These are phyloP conservation scores for Montipora cactus DNA, from an alignment of 64 coral and sea anemone species.

Conservation along the genomic window DNA sequence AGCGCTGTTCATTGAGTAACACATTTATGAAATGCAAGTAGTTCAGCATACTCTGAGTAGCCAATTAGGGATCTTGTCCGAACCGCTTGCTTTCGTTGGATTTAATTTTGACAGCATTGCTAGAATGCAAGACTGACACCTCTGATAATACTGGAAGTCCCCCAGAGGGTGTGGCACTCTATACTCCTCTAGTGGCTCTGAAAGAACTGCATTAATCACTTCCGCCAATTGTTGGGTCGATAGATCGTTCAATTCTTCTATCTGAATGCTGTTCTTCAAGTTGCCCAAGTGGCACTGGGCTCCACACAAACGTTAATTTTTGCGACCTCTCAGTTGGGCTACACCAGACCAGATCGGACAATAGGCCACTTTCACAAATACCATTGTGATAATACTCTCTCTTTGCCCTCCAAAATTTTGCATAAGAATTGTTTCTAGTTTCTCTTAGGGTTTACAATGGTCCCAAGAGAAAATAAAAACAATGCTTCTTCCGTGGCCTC, in stretches of 20 bases:
- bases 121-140: neutral
- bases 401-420: no score
- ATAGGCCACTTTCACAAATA: neutral
- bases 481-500: no score
- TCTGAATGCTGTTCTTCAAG: neutral
- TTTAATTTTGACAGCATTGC: neutral
- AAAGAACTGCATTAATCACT: neutral
- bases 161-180: no score
- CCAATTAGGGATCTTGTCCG: neutral
- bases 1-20: no score
- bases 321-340: no score
- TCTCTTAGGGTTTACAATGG: no score
- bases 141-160: no score
- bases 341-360: neutral
- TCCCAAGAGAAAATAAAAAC: no score
- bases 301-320: no score
- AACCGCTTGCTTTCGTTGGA: neutral
- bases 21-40: neutral
- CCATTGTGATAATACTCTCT: no score
- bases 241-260: slow-evolving; percentile 26
- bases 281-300: neutral
- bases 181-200: no score
- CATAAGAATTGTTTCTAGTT: no score
- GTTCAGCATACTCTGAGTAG: neutral
- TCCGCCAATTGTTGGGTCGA: neutral